Conservation (phyloP, 2,888 invertebrate genomes). For the Hirtodrosophila cameraria region DNA sequence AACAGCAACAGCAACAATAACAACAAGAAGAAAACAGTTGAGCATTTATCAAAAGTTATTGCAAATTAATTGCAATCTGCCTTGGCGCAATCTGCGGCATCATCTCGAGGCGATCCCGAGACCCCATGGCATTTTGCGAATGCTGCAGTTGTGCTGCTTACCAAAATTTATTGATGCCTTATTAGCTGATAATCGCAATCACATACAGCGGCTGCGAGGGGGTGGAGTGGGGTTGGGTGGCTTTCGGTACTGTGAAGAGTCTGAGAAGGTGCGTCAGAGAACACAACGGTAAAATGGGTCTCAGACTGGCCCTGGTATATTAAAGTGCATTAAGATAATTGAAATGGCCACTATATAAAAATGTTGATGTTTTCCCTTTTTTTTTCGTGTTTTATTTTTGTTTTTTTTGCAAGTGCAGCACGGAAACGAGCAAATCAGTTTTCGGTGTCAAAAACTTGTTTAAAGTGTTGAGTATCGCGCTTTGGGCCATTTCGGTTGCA, state of each 20-base stretch:
- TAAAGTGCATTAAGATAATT: constrained; percentile 82
- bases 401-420: constrained; percentile 13
- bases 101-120: constrained; percentile 60
- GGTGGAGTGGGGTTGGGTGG: neutral
- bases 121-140: constrained; percentile 65
- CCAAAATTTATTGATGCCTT: constrained; percentile 82
- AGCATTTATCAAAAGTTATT: constrained; percentile 80
- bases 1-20: constrained; percentile 2
- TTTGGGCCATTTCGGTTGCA: constrained; percentile 69
- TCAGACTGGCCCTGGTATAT: constrained; percentile 60
- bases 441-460: constrained; percentile 76
- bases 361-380: constrained; percentile 74
- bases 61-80: constrained; percentile 81
- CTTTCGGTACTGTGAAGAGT: neutral
- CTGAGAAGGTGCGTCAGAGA: constrained; percentile 52
- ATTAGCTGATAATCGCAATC: constrained; percentile 82
- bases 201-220: constrained; percentile 34
- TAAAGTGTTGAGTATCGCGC: constrained; percentile 78
- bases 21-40: constrained; percentile 44
- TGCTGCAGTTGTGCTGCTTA: constrained; percentile 67
- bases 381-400: constrained; percentile 9
- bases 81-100: constrained; percentile 69
- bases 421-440: constrained; percentile 38
- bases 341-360: constrained; percentile 82
- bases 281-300: constrained; percentile 74